Evolutionary conservation across 2,113 vertebrate genomes (phyloP).

Genomic region (Nibea albiflora): DNA sequence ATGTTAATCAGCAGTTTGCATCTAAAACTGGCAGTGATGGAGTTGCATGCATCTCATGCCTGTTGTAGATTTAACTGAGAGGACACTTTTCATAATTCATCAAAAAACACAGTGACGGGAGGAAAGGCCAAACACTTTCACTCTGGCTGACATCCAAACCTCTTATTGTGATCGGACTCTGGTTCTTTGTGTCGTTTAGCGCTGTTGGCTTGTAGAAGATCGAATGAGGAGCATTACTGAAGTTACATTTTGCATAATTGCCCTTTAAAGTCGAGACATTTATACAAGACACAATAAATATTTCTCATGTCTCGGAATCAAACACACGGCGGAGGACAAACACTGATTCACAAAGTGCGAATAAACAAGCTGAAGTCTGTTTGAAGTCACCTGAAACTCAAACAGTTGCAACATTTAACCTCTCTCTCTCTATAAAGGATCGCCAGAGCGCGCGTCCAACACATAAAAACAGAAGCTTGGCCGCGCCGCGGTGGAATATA

Average conservation of each 20-base stretch:
- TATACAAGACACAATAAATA: background rate
- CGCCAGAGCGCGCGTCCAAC: conserved; percentile 1
- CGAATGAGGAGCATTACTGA: no score
- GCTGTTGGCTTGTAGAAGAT: background rate
- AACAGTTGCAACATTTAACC: conserved; percentile 4
- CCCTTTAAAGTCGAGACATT: background rate
- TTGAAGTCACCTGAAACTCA: conserved; percentile 56
- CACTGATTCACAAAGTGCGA: background rate
- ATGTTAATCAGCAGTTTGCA: background rate
- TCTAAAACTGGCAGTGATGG: background rate
- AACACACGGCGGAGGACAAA: background rate
- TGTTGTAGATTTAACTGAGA: background rate
- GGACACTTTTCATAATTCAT: no score
- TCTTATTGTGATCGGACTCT: background rate
- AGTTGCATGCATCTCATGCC: no score
- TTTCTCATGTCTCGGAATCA: background rate
- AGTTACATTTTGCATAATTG: background rate
- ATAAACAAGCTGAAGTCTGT: conserved; percentile 18
- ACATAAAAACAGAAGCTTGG: conserved; percentile 53
- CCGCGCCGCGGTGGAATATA: conserved; percentile 62
- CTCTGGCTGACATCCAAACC: background rate
- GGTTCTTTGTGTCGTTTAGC: background rate
- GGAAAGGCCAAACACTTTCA: no score
- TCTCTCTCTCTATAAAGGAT: conserved; percentile 54
- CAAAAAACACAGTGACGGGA: no score